Evolutionary conservation across 2,888 invertebrate species (phyloP).

Genomic region (Adelognathus sp.): DNA sequence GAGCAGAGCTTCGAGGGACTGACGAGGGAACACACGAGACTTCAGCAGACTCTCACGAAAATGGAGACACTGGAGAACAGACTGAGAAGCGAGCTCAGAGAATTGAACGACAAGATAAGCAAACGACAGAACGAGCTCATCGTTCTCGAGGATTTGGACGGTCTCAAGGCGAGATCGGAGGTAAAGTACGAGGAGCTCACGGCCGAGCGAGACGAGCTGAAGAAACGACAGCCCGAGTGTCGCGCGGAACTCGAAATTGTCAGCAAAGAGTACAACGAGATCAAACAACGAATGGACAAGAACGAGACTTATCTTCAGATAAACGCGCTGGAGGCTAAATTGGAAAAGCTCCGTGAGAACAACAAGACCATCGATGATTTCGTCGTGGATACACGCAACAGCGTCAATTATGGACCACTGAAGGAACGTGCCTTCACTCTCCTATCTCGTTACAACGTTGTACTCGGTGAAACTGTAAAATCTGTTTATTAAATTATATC

Average conservation of each 20-base stretch:
- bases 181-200: constrained; percentile 83
- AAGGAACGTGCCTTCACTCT: constrained; percentile 84
- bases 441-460: constrained; percentile 83
- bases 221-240: constrained; percentile 81
- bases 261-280: constrained; percentile 82
- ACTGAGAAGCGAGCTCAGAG: constrained; percentile 84
- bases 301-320: constrained; percentile 88
- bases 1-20: constrained; percentile 86
- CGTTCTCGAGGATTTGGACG: constrained; percentile 85
- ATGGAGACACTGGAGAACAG: constrained; percentile 81
- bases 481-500: constrained; percentile 64
- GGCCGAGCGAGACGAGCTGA: constrained; percentile 82
- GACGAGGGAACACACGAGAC: constrained; percentile 83
- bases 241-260: constrained; percentile 82
- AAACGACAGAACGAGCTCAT: constrained; percentile 86
- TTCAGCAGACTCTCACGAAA: constrained; percentile 80
- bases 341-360: constrained; percentile 86
- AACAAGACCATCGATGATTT: constrained; percentile 87
- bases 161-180: constrained; percentile 83
- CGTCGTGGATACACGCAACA: constrained; percentile 86
- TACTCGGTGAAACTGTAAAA: constrained; percentile 79
- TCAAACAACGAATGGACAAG: constrained; percentile 84
- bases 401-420: constrained; percentile 86
- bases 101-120: constrained; percentile 86
- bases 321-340: constrained; percentile 87